Percentiles rank a stretch among this genome's conserved stretches.
phyloP scores from a whole-genome alignment of 2,888 invertebrate genomes.

The Xanthorhoe designata region DNA sequence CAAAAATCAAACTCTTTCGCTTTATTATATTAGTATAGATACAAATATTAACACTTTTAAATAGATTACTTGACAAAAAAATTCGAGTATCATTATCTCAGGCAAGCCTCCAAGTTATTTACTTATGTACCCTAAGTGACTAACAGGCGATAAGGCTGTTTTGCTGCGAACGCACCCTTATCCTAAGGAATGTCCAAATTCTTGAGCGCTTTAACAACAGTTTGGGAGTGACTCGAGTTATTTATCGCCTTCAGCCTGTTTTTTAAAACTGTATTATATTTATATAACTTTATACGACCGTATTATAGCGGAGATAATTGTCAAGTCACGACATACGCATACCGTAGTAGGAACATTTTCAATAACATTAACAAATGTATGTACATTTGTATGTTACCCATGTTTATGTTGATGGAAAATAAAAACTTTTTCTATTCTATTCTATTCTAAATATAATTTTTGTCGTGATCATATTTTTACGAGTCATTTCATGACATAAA shows the following conservation, averaged over 20 bases:
- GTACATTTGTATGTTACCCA: too few species aligned
- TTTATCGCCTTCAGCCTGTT: conserved; percentile 34
- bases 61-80: neutral
- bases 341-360: too few species aligned
- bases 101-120: conserved; percentile 18
- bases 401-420: too few species aligned
- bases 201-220: conserved; percentile 42
- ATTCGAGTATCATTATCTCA: conserved; percentile 1
- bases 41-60: neutral
- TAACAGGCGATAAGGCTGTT: conserved; percentile 32
- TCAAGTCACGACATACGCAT: too few species aligned
- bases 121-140: conserved; percentile 30
- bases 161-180: conserved; percentile 48
- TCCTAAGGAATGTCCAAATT: conserved; percentile 45
- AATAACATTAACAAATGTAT: too few species aligned
- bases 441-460: too few species aligned
- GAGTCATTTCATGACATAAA: too few species aligned
- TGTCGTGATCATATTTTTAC: too few species aligned
- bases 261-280: neutral
- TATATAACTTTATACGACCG: neutral
- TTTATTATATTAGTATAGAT: too few species aligned
- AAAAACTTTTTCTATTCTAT: too few species aligned
- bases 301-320: neutral
- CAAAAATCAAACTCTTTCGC: too few species aligned
- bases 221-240: conserved; percentile 43